Base-by-base conservation (phyloP, 2,888 invertebrate genomes). In the Hypsopygia costalis region DNA sequence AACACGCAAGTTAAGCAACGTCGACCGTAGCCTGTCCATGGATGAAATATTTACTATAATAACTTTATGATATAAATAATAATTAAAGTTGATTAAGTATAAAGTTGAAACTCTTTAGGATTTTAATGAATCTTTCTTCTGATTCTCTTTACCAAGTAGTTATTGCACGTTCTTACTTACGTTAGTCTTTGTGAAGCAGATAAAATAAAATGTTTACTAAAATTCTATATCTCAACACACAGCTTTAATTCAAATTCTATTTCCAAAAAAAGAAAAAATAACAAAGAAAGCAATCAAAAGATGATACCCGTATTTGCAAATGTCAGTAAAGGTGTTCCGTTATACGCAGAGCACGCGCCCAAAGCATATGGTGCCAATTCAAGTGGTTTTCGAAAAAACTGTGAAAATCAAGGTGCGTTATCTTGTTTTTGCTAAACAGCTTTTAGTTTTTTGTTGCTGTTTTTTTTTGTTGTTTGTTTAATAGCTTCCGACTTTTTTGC, bases 271-370 rank as follows among this genome's bases (percentile, higher is more conserved):
- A 39, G 36, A 33, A 36, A 20, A 8, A 1, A 28, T 33, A 10
- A 12, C 9, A 31, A 20, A 31, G 21, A 50, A 46, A 47, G 44
- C 49, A 51, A 46, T 43, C 29, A 39, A 43, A 49, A 55, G 60
- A 69, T 66, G 50, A 40, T 63, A 50, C 32, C 52, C 6, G n/a
- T 60, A 49, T 62, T 65, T 49, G 67, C 81, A 79, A 81, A 83
- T 78, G 77, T 68, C 69, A 58, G 62, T 29, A 78, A 83, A 85
- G 85, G 85, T 85, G 85, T 72, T 69, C 62, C 32, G 62, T 62
- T 16, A 16, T 16, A 4, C 16, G 4, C 16, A 16, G 65, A 71
- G 77, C 82, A 78, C 78, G 80, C 79, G 80, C 61, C 45, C 36
- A 47, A 48, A 61, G 64, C 77, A 77, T 71, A 69, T 81, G 78